Conservation (phyloP, 2,113 vertebrate genomes). For the Mobula hypostoma region DNA sequence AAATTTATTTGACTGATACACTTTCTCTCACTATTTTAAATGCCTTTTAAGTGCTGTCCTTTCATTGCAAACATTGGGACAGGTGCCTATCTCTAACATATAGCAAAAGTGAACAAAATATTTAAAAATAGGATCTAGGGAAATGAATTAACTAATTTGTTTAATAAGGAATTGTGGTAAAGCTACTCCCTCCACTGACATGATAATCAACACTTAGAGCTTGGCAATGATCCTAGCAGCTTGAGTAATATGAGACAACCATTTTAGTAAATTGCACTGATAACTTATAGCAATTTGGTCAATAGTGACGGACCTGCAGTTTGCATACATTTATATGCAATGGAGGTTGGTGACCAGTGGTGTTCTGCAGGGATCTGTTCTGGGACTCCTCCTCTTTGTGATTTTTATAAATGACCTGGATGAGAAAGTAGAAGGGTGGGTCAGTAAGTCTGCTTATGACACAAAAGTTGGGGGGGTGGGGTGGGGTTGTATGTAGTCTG, state of each 20-base stretch:
- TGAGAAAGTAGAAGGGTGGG: no score
- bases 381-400: no score
- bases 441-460: no score
- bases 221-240: no score
- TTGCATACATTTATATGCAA: not conserved
- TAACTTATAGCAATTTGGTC: conserved; percentile 4
- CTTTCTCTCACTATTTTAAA: not conserved
- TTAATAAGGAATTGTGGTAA: not conserved
- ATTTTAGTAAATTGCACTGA: not conserved
- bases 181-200: not conserved
- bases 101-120: not conserved
- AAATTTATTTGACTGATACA: conserved; percentile 28
- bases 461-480: no score
- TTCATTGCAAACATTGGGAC: conserved; percentile 14
- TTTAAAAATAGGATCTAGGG: not conserved
- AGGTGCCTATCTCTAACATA: not conserved
- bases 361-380: no score
- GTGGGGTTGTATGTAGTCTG: no score
- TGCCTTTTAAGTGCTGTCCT: not conserved
- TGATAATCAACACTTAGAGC: not conserved
- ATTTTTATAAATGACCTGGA: no score
- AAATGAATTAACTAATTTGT: not conserved
- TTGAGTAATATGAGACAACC: not conserved
- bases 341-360: no score
- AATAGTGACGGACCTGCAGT: not conserved